A percentile compares a stretch with the other conserved stretches of the same genome.
Conservation (phyloP, 2,113 vertebrate genomes). For the Dromaius novaehollandiae region DNA sequence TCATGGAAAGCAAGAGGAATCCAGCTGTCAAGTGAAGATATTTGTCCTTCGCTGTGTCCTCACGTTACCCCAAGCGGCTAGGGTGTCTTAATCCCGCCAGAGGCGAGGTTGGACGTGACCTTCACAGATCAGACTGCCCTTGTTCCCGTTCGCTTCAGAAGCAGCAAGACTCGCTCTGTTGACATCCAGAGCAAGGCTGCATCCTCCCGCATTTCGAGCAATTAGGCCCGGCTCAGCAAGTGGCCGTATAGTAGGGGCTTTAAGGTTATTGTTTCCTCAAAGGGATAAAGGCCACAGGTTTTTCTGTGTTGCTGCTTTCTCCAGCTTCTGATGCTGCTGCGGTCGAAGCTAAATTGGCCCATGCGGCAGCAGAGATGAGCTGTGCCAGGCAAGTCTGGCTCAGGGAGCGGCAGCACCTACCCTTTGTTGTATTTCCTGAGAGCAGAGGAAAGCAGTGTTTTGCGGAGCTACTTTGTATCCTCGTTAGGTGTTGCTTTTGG, state of each 20-base stretch:
- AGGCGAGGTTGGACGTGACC: background rate
- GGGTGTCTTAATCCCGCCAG: background rate
- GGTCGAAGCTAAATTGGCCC: background rate
- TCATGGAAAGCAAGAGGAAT: background rate
- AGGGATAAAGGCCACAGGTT: background rate
- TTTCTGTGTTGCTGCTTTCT: background rate
- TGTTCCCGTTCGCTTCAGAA: background rate
- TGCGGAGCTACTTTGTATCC: background rate
- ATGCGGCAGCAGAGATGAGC: background rate
- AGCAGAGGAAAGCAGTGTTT: background rate
- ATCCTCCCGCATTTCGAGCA: background rate
- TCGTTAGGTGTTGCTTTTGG: slow-evolving; percentile 1
- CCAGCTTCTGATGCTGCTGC: slow-evolving; percentile 13
- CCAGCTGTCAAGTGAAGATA: background rate
- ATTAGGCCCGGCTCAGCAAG: background rate
- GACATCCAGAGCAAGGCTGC: background rate
- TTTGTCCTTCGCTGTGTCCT: background rate
- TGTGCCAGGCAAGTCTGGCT: background rate
- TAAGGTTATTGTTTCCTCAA: background rate
- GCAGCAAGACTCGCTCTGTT: background rate
- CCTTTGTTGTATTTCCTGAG: slow-evolving; percentile 41
- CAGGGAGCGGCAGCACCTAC: background rate
- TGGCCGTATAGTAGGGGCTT: background rate
- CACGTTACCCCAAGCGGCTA: background rate
- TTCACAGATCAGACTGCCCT: background rate